phyloP scores from a whole-genome alignment of 2,888 invertebrate genomes.

The Lochmaea crataegi region DNA sequence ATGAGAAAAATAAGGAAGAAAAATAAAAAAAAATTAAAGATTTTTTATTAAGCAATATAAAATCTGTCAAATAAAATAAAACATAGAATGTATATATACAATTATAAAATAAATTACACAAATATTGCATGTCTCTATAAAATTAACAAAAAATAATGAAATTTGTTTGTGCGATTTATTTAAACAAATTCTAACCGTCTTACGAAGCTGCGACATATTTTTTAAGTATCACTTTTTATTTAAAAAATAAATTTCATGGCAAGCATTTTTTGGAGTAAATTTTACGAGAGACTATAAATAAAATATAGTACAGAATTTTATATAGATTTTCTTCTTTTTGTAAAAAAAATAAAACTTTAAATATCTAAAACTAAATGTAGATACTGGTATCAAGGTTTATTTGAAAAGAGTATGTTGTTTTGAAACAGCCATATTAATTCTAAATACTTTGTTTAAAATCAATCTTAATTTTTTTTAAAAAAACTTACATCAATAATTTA shows the following conservation, averaged over 20 bases:
- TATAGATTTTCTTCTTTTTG: constrained; percentile 8
- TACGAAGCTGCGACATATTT: not conserved
- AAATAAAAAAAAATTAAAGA: constrained; percentile 31
- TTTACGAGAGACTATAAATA: not conserved
- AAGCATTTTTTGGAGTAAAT: not conserved
- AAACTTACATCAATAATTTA: no score
- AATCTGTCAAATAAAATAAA: constrained; percentile 36
- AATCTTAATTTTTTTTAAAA: no score
- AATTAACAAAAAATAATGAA: constrained; percentile 14
- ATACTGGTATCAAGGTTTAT: not conserved
- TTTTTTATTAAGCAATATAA: constrained; percentile 37
- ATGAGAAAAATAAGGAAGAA: constrained; percentile 13
- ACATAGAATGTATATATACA: constrained; percentile 33
- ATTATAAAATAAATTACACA: constrained; percentile 36
- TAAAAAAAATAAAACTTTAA: constrained; percentile 1
- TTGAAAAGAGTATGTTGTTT: constrained; percentile 3
- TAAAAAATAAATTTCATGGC: not conserved
- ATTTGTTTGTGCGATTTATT: constrained; percentile 10
- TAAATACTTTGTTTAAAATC: no score
- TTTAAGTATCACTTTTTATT: not conserved
- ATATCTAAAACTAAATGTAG: not conserved
- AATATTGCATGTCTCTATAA: constrained; percentile 13
- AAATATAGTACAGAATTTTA: constrained; percentile 6
- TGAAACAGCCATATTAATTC: not conserved
- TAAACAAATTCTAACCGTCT: not conserved